Conservation (phyloP, 2,797 vertebrate species). For the Danio choprae region DNA sequence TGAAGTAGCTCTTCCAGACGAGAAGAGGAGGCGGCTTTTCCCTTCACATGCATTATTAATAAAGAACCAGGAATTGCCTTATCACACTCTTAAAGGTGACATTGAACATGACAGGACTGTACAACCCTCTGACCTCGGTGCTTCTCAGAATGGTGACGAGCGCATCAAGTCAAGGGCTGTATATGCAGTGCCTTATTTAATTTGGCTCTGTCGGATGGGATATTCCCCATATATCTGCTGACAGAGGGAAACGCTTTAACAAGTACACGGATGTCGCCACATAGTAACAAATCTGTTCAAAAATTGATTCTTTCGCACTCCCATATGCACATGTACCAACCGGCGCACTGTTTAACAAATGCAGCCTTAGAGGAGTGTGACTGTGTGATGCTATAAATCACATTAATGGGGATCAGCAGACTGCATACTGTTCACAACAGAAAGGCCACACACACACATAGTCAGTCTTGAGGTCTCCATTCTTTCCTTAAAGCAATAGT, state of each 20-base stretch:
- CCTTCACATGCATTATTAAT: constrained; percentile 59
- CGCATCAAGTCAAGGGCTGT: background rate
- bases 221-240: constrained; percentile 13
- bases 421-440: constrained; percentile 55
- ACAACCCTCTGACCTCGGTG: constrained; percentile 43
- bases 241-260: background rate
- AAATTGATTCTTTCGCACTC: constrained; percentile 37
- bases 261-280: background rate
- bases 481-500: background rate
- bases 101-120: constrained; percentile 66
- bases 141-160: constrained; percentile 24
- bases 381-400: constrained; percentile 68
- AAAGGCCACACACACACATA: constrained; percentile 49
- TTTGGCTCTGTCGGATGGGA: constrained; percentile 16
- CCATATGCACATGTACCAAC: constrained; percentile 32
- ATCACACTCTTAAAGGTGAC: constrained; percentile 63
- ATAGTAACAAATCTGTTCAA: constrained; percentile 22
- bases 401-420: constrained; percentile 65
- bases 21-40: background rate
- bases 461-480: constrained; percentile 53
- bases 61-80: constrained; percentile 45
- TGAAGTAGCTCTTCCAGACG: background rate
- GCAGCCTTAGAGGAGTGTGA: constrained; percentile 54
- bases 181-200: constrained; percentile 17
- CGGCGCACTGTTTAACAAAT: constrained; percentile 59